phyloP scores from a whole-genome alignment of 2,113 vertebrate species.

The Phasianus colchicus region DNA sequence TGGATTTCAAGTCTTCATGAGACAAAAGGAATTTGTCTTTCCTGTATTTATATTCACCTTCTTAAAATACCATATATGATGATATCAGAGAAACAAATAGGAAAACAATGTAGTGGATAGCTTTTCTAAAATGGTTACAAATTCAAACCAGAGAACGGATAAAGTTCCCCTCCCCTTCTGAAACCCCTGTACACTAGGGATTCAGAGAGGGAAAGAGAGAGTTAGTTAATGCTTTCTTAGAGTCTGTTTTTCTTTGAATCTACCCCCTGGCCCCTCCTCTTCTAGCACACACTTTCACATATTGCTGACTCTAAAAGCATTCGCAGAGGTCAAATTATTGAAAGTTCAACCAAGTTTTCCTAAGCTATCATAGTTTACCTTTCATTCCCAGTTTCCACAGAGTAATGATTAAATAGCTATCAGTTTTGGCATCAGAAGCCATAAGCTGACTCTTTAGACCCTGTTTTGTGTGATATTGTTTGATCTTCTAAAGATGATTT shows the following conservation, averaged over 20 bases:
- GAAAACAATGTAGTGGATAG: conserved; percentile 24
- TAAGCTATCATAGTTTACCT: conserved; percentile 65
- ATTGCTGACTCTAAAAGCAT: conserved; percentile 55
- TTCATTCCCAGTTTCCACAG: not conserved
- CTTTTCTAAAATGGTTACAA: conserved; percentile 25
- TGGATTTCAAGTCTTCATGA: conserved; percentile 21
- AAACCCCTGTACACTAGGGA: conserved; percentile 9
- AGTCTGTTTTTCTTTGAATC: conserved; percentile 59
- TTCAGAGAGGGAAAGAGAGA: not conserved
- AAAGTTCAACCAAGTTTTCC: conserved; percentile 69
- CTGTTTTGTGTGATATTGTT: conserved; percentile 41
- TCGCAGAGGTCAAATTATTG: conserved; percentile 61
- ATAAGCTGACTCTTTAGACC: conserved; percentile 32
- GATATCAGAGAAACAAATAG: conserved; percentile 37
- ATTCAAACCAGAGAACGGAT: not conserved
- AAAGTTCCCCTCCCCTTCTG: not conserved
- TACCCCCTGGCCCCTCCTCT: not conserved
- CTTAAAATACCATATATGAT: conserved; percentile 13
- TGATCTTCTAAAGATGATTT: conserved; percentile 58
- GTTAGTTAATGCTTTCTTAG: conserved; percentile 41
- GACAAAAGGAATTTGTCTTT: conserved; percentile 9
- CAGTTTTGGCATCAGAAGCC: conserved; percentile 19
- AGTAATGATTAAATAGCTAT: conserved; percentile 43
- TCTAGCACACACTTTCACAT: conserved; percentile 28
- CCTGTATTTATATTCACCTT: not conserved